Evolutionary conservation across 2,888 invertebrate genomes (phyloP).

Genomic region (Acanthacorydalis orientalis): DNA sequence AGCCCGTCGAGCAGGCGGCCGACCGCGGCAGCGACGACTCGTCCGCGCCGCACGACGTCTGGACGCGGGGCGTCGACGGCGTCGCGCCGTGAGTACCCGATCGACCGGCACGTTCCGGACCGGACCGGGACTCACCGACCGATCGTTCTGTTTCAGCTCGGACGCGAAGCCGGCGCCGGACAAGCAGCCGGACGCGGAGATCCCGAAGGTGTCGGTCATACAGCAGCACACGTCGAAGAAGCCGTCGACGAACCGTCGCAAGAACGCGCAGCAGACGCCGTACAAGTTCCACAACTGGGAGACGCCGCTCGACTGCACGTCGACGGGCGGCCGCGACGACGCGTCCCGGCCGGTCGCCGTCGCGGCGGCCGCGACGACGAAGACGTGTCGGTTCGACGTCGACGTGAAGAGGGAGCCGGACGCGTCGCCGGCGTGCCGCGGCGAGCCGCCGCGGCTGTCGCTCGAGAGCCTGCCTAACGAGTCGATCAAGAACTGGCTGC

Average conservation of each 20-base stretch:
- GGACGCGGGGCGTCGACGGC: not conserved
- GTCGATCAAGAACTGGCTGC: constrained; percentile 57
- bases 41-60: not conserved
- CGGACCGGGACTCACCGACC: too few species aligned
- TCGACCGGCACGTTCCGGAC: too few species aligned
- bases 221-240: constrained; percentile 17
- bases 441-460: constrained; percentile 22
- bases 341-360: constrained; percentile 18
- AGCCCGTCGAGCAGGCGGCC: constrained; percentile 12
- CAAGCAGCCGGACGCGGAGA: not conserved
- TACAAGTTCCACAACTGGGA: not conserved
- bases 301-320: not conserved
- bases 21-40: not conserved
- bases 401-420: constrained; percentile 38
- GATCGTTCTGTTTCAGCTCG: not conserved
- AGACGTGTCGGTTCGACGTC: constrained; percentile 55
- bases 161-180: not conserved
- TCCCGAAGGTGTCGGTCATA: not conserved
- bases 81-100: too few species aligned
- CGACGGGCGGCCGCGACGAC: not conserved
- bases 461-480: constrained; percentile 29
- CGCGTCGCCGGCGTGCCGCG: constrained; percentile 15
- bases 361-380: constrained; percentile 18
- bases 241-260: constrained; percentile 21
- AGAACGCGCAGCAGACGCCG: constrained; percentile 11